These are phyloP conservation scores for Eulimnadia texana DNA, from an alignment of 1,140 invertebrate genomes.

Conservation along the genomic window DNA sequence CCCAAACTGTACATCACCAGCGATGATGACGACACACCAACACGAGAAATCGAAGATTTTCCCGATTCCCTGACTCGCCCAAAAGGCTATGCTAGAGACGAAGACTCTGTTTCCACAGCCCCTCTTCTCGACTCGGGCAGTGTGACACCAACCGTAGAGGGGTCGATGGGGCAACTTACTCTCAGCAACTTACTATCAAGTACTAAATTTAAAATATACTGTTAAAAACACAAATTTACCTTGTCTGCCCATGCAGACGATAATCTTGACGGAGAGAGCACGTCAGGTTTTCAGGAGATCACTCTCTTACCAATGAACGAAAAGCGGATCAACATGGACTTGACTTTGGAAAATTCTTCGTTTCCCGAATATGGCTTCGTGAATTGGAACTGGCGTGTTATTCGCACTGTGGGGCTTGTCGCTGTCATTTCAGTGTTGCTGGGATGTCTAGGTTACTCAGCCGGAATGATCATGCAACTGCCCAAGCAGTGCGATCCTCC, in stretches of 20 bases:
- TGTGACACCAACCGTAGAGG: slow-evolving; percentile 1
- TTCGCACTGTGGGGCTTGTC: slow-evolving; percentile 54
- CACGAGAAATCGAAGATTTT: background rate
- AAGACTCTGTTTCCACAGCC: slow-evolving; percentile 36
- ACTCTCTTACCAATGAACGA: background rate
- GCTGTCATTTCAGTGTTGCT: slow-evolving; percentile 47
- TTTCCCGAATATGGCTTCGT: slow-evolving; percentile 35
- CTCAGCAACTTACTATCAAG: slow-evolving; percentile 5
- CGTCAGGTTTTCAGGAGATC: background rate
- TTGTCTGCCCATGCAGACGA: background rate
- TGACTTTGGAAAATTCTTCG: background rate
- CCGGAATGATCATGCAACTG: slow-evolving; percentile 49
- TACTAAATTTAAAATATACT: too few species aligned
- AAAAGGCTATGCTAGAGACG: slow-evolving; percentile 24
- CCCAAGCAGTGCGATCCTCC: slow-evolving; percentile 51
- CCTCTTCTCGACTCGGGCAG: slow-evolving; percentile 28
- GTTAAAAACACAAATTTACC: background rate
- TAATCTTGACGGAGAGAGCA: background rate
- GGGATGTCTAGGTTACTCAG: slow-evolving; percentile 49
- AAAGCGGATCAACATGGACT: background rate
- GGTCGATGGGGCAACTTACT: background rate
- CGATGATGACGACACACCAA: slow-evolving; percentile 10
- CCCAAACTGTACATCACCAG: slow-evolving; percentile 10
- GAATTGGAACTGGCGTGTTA: slow-evolving; percentile 64
- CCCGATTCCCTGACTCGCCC: background rate